Base-by-base conservation (phyloP, 2,113 vertebrate genomes). In the Xiphophorus maculatus region DNA sequence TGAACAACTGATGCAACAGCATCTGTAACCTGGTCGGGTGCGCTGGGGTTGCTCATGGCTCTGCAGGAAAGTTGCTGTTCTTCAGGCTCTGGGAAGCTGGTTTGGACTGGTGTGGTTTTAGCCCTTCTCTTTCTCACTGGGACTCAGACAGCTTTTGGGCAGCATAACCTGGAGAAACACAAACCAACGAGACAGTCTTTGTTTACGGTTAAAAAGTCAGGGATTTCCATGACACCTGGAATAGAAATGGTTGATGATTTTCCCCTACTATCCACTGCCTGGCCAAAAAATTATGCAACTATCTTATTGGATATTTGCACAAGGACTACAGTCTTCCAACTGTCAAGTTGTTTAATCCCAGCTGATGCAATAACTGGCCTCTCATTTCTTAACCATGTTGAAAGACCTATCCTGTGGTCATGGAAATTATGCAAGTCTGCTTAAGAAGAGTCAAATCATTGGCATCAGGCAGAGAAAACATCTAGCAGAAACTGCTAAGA, bases 111-210 rank as follows among this genome's bases (percentile, higher is more conserved):
- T 86, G 81, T 1, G 85, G 84, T 89, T 92, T 95, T 94, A 95
- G 90, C 94, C 94, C 90, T 95, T 95, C 88, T 95, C 94, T 93
- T 94, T 94, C 93, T 94, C 94, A 71, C 92, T 93, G 88, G 90
- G 93, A 94, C 93, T 94, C 90, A 94, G 90, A 72, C 91, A 91
- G 89, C 93, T 93, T 94, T 93, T 94, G 92, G 90, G 91, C 92
- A 94, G 94, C 94, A 95, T 95, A 95, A 95, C 94, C 94, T 95
- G 90, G 82, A 83, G 77, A 72, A 61, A 83, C 35, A 88, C 1
- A 88, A 69, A 85, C 75, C 19, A 54, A 33, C 25, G 75, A 61
- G 51, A 84, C 79, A 76, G 73, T 65, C 10, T 42, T 77, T 29
- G 51, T 37, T 37, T 37, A 37, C 10, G 2, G 2, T 37, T 37